phyloP scores from a whole-genome alignment of 2,888 invertebrate genomes.

The Lypha dubia region DNA sequence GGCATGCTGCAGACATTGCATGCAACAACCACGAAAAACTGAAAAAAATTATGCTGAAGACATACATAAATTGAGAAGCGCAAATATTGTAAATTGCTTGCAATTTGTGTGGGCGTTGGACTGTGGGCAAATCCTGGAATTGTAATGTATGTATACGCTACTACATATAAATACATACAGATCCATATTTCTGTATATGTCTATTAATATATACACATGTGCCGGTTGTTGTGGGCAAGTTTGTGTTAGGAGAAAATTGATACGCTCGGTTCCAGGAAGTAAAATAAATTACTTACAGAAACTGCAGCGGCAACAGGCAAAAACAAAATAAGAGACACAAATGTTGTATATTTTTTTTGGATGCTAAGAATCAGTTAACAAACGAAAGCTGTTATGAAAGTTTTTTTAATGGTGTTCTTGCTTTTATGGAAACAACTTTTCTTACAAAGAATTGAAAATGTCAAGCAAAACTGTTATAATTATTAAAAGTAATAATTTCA shows the following conservation, averaged over 20 bases:
- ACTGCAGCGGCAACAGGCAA: constrained; percentile 2
- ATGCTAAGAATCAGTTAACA: no score
- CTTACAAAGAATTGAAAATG: no score
- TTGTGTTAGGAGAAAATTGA: constrained; percentile 43
- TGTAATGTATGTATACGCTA: neutral
- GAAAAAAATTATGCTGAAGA: constrained; percentile 45
- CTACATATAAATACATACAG: no score
- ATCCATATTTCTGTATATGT: no score
- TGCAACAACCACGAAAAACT: constrained; percentile 12
- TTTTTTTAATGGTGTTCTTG: no score
- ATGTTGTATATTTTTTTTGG: no score
- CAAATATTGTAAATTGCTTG: constrained; percentile 48
- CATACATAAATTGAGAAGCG: constrained; percentile 49
- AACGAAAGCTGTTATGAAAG: no score
- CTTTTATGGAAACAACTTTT: no score
- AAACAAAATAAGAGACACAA: neutral
- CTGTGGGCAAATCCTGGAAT: constrained; percentile 43
- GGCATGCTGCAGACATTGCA: constrained; percentile 52
- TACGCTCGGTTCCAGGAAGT: constrained; percentile 57
- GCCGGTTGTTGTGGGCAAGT: neutral
- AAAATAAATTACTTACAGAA: constrained; percentile 19
- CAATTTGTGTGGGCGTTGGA: constrained; percentile 54
- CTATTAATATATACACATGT: neutral
- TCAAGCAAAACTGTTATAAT: no score
- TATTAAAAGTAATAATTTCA: no score